Percentiles rank a stretch among this genome's conserved stretches.
phyloP scores from a whole-genome alignment of 2,888 invertebrate genomes.

The Oscheius sp. region DNA sequence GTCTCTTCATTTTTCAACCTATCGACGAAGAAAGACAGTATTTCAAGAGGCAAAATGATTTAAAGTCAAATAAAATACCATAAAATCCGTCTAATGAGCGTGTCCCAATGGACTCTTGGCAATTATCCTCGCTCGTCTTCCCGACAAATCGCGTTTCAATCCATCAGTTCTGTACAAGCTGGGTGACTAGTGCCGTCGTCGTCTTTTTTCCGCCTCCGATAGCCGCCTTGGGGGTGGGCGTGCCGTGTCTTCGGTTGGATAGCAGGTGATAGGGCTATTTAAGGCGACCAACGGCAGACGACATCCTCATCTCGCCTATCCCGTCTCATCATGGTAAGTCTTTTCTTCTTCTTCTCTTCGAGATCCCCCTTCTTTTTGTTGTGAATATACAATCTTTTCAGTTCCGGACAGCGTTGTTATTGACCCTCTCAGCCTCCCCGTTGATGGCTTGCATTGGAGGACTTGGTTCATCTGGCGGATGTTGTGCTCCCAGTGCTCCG shows the following conservation, averaged over 20 bases:
- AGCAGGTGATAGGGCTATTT: slow-evolving; percentile 27
- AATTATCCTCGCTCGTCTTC: too few species aligned
- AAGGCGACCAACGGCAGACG: slow-evolving; percentile 17
- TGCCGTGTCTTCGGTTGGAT: slow-evolving; percentile 4
- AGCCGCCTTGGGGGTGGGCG: slow-evolving; percentile 6
- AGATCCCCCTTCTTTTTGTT: neutral
- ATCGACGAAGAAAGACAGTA: too few species aligned
- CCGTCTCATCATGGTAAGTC: slow-evolving; percentile 10
- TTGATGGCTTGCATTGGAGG: slow-evolving; percentile 43
- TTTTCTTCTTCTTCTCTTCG: neutral
- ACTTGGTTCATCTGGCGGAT: slow-evolving; percentile 31
- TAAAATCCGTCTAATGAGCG: neutral
- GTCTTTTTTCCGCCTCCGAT: slow-evolving; percentile 10
- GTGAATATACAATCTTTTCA: neutral
- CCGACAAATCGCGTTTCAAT: neutral
- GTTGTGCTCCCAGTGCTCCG: slow-evolving; percentile 33
- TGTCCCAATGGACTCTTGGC: neutral
- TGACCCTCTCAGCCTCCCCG: slow-evolving; percentile 42
- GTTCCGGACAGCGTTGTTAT: slow-evolving; percentile 38
- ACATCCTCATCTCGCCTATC: slow-evolving; percentile 1
- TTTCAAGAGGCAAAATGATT: too few species aligned
- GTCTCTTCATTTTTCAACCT: too few species aligned
- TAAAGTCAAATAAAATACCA: too few species aligned
- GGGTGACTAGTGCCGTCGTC: neutral
- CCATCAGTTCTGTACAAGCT: neutral